Evolutionary conservation across 1,140 invertebrate species (phyloP), one percentile per base, ranked within the genome.

Genomic region (Anastatus disparis): DNA sequence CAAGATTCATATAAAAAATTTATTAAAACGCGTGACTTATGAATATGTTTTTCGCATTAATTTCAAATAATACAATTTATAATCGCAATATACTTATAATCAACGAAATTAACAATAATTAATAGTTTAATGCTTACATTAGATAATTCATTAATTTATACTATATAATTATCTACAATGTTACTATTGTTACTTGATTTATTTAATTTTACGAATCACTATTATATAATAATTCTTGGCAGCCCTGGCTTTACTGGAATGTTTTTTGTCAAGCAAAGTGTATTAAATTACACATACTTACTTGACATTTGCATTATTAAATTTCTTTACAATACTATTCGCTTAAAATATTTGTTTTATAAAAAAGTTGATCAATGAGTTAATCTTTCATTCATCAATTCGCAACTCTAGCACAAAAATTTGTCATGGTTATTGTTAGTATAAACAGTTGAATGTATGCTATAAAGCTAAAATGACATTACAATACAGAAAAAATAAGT

Each of bases 321-420:
- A 58, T 67, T 20, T 58, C 46, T 72, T 74, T 76, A 77, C 72
- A 70, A 56, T 73, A 59, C 38, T 80, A 79, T 79, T 64, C 76
- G 78, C 75, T 78, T 76, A 78, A 77, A 79, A 79, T 73, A 77
- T n/a, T 62, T 15, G 26, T 64, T 48, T 64, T 46, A 48, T 38
- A 44, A 44, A 40, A 27, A 22, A 52, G 27, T 68, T 59, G 56
- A 62, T 62, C 26, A 13, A 44, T 35, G 63, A 62, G 12, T 56
- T n/a, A n/a, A n/a, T n/a, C n/a, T n/a, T n/a, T 70, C 40, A 46
- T 55, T 26, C 50, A 70, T 35, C 40, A 56, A 56, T 55, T 55
- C 27, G 27, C 50, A 55, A 62, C 20, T 53, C 17, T 58, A 65
- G 50, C 59, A 48, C 29, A 64, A 55, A 58, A 48, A 22, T 38